Percentiles rank a stretch among this genome's conserved stretches.
These are phyloP conservation scores for Pelodiscus sinensis DNA, from an alignment of 2,113 vertebrate species.

Conservation along the genomic window DNA sequence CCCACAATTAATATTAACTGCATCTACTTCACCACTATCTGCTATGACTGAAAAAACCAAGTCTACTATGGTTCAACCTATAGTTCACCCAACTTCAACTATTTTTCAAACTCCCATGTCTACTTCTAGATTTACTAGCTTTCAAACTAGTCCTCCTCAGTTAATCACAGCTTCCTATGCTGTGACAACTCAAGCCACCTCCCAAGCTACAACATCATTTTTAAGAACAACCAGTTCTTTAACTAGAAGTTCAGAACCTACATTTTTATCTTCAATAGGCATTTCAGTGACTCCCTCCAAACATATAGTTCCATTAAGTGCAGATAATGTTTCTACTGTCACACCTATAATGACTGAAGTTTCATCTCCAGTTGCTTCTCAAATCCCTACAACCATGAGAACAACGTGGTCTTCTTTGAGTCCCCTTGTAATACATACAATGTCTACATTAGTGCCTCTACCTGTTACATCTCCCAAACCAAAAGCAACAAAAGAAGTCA, in stretches of 20 bases:
- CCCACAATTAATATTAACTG: not conserved
- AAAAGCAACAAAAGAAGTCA: not conserved
- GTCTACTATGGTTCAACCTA: not conserved
- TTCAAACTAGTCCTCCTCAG: not conserved
- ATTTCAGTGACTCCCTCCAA: not conserved
- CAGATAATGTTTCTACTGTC: not conserved
- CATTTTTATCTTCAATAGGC: not conserved
- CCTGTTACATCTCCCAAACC: not conserved
- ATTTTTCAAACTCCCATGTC: not conserved
- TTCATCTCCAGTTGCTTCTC: not conserved
- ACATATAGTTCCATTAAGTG: slow-evolving; percentile 1
- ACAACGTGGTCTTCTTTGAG: not conserved
- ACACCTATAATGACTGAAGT: not conserved
- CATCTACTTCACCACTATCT: not conserved
- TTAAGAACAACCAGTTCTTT: slow-evolving; percentile 1
- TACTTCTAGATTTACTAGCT: slow-evolving; percentile 10
- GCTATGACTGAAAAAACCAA: not conserved
- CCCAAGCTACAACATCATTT: not conserved
- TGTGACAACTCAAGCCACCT: not conserved
- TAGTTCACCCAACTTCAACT: not conserved
- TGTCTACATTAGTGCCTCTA: not conserved
- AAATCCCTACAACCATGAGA: not conserved
- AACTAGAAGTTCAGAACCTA: not conserved
- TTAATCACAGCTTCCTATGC: not conserved
- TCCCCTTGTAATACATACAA: not conserved